Evolutionary conservation across 2,888 invertebrate species (phyloP).

Genomic region (Monoplex corrugatus): DNA sequence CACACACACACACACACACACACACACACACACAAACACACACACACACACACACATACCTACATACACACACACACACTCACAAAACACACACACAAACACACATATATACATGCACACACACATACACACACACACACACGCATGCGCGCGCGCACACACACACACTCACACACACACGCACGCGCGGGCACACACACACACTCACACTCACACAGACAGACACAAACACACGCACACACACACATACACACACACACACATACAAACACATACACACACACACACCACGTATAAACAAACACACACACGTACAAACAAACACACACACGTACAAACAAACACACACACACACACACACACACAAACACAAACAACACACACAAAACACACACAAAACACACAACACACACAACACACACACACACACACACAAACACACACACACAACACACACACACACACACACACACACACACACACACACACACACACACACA

Average conservation of each 20-base stretch:
- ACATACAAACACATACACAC: too few species aligned
- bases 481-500: neutral
- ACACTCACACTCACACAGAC: too few species aligned
- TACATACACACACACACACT: slow-evolving; percentile 15
- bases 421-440: neutral
- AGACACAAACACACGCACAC: too few species aligned
- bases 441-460: neutral
- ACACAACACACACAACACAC: neutral
- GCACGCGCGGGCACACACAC: too few species aligned
- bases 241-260: too few species aligned
- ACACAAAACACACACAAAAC: neutral
- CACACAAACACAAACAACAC: neutral
- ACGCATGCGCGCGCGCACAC: neutral
- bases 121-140: slow-evolving; percentile 24
- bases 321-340: too few species aligned
- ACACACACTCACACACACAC: neutral
- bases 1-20: too few species aligned
- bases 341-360: neutral
- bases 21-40: too few species aligned
- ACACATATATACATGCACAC: slow-evolving; percentile 38
- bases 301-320: too few species aligned
- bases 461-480: neutral
- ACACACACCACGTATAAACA: too few species aligned
- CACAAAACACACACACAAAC: neutral
- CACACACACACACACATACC: too few species aligned